These are phyloP conservation scores for Sturnira hondurensis DNA, from an alignment of 2,113 vertebrate species.

Conservation along the genomic window DNA sequence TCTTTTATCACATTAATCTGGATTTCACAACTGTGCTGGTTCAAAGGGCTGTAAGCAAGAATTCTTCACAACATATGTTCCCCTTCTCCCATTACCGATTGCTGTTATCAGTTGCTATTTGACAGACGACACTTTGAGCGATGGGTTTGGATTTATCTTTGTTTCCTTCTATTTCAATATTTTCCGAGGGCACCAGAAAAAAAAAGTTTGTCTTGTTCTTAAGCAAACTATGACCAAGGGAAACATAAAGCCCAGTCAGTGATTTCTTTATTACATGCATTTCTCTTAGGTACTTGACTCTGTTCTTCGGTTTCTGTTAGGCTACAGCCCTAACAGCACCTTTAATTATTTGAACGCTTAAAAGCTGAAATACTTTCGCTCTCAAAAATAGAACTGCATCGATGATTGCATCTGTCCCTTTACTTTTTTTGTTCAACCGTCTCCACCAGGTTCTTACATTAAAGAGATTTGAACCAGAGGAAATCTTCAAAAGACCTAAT, in stretches of 20 bases:
- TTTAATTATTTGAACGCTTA: constrained; percentile 63
- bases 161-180: not conserved
- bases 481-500: not conserved
- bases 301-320: constrained; percentile 23
- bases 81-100: not conserved
- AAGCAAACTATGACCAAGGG: not conserved
- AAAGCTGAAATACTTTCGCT: constrained; percentile 69
- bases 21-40: constrained; percentile 27
- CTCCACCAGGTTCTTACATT: constrained; percentile 73
- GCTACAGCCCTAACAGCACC: constrained; percentile 3
- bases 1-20: constrained; percentile 42
- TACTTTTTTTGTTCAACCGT: constrained; percentile 75
- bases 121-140: not conserved
- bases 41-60: constrained; percentile 35
- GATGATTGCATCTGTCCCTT: constrained; percentile 54
- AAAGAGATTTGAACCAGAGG: constrained; percentile 46
- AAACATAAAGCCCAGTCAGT: not conserved
- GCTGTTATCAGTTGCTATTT: constrained; percentile 42
- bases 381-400: constrained; percentile 67
- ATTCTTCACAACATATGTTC: constrained; percentile 7
- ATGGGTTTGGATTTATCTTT: constrained; percentile 30
- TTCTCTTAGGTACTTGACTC: constrained; percentile 40
- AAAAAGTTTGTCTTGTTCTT: constrained; percentile 49
- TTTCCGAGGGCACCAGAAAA: not conserved
- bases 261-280: constrained; percentile 5